phyloP scores from a whole-genome alignment of 2,797 vertebrate species.

The Acanthis flammea region DNA sequence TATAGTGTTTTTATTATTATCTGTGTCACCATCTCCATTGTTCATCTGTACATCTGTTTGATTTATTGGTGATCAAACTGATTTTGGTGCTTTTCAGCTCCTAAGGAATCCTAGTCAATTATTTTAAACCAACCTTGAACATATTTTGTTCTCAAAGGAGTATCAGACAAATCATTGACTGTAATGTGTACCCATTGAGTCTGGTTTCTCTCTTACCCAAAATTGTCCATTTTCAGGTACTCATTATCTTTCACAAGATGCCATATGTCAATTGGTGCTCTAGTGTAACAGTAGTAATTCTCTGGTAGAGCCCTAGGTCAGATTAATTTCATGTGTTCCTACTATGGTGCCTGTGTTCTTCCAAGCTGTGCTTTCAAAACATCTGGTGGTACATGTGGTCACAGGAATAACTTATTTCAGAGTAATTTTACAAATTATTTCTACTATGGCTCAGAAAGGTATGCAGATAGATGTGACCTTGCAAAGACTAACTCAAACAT shows the following conservation, averaged over 20 bases:
- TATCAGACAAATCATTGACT: background rate
- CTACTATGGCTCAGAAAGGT: background rate
- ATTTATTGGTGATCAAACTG: background rate
- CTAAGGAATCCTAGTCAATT: background rate
- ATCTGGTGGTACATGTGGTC: background rate
- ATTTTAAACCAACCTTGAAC: background rate
- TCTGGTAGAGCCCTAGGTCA: background rate
- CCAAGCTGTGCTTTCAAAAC: background rate
- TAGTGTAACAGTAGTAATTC: background rate
- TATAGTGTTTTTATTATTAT: background rate
- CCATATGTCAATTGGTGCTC: accelerated
- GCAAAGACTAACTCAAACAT: background rate
- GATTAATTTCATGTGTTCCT: background rate
- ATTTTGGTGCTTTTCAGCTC: background rate
- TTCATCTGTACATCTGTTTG: background rate
- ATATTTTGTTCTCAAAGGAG: background rate
- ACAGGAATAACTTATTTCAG: background rate
- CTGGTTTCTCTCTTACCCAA: background rate
- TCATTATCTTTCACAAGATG: background rate
- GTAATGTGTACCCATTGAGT: background rate
- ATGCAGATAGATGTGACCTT: background rate
- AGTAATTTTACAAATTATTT: background rate
- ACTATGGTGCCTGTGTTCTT: background rate
- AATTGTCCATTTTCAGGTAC: background rate
- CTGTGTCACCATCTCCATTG: background rate